Evolutionary conservation across 2,797 vertebrate genomes (phyloP).

Genomic region (Acropternis orthonyx): DNA sequence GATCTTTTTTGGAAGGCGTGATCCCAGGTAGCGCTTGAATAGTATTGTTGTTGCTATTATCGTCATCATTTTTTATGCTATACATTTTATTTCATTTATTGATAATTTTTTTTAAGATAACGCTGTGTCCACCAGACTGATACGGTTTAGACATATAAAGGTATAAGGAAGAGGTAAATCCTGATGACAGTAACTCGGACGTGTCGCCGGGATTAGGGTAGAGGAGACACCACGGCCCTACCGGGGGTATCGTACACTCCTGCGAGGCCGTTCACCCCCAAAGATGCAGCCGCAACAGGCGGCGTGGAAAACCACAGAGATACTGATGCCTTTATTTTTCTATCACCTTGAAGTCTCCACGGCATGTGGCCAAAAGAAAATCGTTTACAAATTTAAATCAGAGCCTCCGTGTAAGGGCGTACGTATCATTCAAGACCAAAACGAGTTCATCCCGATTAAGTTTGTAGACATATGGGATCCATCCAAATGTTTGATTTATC

Average conservation of each 20-base stretch:
- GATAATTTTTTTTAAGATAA: background rate
- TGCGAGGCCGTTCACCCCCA: rapidly evolving
- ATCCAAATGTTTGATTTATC: background rate
- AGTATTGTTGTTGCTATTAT: no score
- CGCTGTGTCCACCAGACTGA: no score
- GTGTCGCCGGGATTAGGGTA: rapidly evolving
- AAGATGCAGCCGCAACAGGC: background rate
- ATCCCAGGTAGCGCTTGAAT: background rate
- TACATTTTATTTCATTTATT: background rate
- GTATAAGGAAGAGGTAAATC: background rate
- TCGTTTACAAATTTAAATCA: background rate
- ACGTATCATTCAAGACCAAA: background rate
- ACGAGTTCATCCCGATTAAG: background rate
- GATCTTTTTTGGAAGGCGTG: rapidly evolving
- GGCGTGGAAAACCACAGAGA: background rate
- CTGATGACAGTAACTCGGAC: background rate
- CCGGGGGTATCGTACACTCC: background rate
- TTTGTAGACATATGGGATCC: background rate
- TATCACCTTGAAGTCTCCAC: background rate
- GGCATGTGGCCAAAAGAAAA: background rate
- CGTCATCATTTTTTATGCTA: no score
- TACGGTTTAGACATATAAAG: background rate
- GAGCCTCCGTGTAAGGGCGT: background rate
- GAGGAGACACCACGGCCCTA: background rate
- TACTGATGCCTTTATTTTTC: background rate